Percentiles rank a stretch among this genome's conserved stretches.
Evolutionary conservation across 37 sponge, comb jelly and placozoan species (phyloP).

Genomic region (Mnemiopsis leidyi): DNA sequence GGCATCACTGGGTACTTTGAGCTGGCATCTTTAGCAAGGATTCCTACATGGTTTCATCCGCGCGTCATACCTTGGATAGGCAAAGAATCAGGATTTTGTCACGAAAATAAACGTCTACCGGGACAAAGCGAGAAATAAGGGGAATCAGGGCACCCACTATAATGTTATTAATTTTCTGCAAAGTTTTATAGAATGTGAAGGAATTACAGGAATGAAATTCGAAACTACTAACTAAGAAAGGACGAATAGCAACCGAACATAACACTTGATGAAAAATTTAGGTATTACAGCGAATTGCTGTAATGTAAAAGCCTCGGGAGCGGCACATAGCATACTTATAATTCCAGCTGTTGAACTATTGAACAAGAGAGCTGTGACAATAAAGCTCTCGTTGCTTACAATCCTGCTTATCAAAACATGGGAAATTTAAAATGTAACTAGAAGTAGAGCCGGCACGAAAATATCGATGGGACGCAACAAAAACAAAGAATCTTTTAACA

Average conservation of each 20-base stretch:
- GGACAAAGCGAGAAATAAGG: neutral
- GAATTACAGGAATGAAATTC: neutral
- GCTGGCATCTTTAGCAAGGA: no score
- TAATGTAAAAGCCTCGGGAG: no score
- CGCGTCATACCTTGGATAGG: neutral
- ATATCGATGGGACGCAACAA: no score
- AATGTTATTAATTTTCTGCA: neutral
- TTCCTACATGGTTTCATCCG: neutral
- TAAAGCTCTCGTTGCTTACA: neutral
- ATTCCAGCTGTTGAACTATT: neutral
- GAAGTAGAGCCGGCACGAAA: no score
- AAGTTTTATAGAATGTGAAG: neutral
- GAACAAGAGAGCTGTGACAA: no score
- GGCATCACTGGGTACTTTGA: neutral
- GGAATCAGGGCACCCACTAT: neutral
- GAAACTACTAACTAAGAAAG: neutral
- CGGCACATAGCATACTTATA: neutral
- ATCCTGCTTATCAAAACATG: neutral
- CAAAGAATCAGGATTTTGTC: neutral
- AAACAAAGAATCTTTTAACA: no score
- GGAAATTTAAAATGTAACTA: no score
- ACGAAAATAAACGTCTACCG: neutral
- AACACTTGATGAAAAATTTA: neutral
- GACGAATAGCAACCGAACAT: no score
- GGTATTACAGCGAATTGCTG: neutral